These are phyloP conservation scores for Pseudorasbora parva DNA, from an alignment of 2,113 vertebrate species.

Conservation along the genomic window DNA sequence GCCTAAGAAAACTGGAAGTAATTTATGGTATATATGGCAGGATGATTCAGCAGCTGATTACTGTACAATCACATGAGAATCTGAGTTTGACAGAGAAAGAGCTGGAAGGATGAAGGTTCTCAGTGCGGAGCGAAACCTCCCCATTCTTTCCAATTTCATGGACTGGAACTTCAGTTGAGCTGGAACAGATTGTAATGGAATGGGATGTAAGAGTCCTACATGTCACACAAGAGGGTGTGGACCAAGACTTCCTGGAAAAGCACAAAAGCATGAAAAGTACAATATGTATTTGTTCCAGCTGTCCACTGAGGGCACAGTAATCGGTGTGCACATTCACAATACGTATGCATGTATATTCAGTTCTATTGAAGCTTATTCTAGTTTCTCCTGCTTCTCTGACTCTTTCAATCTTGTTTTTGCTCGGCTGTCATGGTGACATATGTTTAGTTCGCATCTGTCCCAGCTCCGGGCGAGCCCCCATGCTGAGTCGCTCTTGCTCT, in stretches of 20 bases:
- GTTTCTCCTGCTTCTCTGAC: not conserved
- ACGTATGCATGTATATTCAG: not conserved
- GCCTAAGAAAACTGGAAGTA: not conserved
- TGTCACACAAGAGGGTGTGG: conserved; percentile 24
- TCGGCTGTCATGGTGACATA: conserved; percentile 62
- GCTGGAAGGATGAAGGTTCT: conserved; percentile 3
- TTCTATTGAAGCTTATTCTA: not conserved
- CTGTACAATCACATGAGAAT: conserved; percentile 16
- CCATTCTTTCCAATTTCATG: conserved; percentile 55
- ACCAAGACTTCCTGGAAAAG: conserved; percentile 5
- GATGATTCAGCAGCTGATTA: conserved; percentile 23
- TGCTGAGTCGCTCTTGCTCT: conserved; percentile 53
- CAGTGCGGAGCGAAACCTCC: not conserved
- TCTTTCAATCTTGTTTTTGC: conserved; percentile 35
- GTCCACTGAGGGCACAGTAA: not conserved
- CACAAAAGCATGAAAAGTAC: conserved; percentile 37
- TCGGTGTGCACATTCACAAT: not conserved
- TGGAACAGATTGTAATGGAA: conserved; percentile 58
- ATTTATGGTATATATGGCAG: not conserved
- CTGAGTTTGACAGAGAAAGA: conserved; percentile 9
- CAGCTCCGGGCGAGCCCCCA: conserved; percentile 38
- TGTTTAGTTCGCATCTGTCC: conserved; percentile 53
- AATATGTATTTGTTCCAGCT: conserved; percentile 19
- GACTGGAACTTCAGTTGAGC: conserved; percentile 54
- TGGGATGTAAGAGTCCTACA: conserved; percentile 44